Evolutionary conservation across 2,113 vertebrate species (phyloP).

Genomic region (Gnathonemus echidnorhynchus): DNA sequence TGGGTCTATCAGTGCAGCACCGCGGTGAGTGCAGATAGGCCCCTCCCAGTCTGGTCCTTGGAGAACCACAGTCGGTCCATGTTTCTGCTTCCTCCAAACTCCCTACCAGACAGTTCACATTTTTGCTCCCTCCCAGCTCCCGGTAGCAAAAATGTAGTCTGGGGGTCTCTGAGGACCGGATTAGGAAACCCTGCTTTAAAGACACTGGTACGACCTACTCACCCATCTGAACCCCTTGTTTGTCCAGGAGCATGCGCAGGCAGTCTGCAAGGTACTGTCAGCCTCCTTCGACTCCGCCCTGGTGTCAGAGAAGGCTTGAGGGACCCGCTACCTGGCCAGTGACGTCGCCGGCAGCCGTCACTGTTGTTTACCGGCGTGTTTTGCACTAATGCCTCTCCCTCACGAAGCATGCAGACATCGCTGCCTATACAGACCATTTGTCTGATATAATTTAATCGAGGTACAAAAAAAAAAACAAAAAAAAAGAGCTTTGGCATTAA

Average conservation of each 20-base stretch:
- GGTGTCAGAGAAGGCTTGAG: constrained; percentile 79
- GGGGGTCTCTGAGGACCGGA: neutral
- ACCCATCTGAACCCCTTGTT: constrained; percentile 4
- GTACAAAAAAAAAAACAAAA: neutral
- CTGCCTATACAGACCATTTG: constrained; percentile 2
- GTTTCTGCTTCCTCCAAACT: neutral
- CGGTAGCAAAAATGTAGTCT: neutral
- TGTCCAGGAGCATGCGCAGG: constrained; percentile 86
- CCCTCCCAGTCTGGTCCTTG: neutral
- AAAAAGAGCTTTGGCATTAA: neutral
- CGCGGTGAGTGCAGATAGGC: constrained; percentile 65
- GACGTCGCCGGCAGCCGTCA: neutral
- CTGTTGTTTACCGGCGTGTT: constrained; percentile 19
- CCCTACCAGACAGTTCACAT: neutral
- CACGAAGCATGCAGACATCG: constrained; percentile 12
- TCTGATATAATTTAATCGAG: constrained; percentile 35
- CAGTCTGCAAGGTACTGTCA: constrained; percentile 91
- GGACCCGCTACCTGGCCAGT: neutral
- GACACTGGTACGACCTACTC: neutral
- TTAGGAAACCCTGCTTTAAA: neutral
- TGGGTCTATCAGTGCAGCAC: constrained; percentile 96
- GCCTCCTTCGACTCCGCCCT: constrained; percentile 85
- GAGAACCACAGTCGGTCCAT: neutral
- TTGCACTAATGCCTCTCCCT: neutral
- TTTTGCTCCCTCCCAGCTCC: neutral